Evolutionary conservation across 2,888 invertebrate genomes (phyloP).

Genomic region (Athalia rosae): DNA sequence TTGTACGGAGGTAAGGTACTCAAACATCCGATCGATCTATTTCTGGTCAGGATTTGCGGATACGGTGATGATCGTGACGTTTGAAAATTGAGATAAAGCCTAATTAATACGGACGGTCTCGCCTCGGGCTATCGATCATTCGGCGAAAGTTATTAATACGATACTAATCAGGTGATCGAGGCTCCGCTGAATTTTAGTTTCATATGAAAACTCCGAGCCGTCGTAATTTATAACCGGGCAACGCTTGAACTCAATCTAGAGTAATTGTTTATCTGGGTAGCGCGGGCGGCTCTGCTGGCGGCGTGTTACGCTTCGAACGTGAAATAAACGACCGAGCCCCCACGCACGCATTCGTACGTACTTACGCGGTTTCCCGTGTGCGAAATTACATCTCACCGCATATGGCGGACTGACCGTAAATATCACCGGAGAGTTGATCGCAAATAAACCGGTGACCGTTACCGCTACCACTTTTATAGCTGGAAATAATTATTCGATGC

Average conservation of each 20-base stretch:
- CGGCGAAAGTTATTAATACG: background rate
- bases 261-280: constrained; percentile 26
- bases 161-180: constrained; percentile 9
- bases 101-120: constrained; percentile 5
- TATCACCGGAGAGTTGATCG: constrained; percentile 30
- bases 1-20: background rate
- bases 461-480: constrained; percentile 6
- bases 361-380: constrained; percentile 35
- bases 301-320: constrained; percentile 18
- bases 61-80: background rate
- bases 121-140: constrained; percentile 22
- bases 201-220: background rate
- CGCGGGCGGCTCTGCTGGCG: too few relatives aligned
- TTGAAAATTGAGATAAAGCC: constrained; percentile 13
- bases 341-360: constrained; percentile 16
- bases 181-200: background rate
- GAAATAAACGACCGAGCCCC: constrained; percentile 28
- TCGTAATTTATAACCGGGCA: constrained; percentile 16
- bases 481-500: constrained; percentile 28
- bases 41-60: background rate
- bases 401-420: constrained; percentile 5
- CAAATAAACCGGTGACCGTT: background rate
- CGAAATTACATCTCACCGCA: constrained; percentile 32
- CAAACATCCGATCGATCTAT: background rate
- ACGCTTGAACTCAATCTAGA: constrained; percentile 15